Conservation (phyloP, 2,797 vertebrate species). For the Halcyon smyrnensis region DNA sequence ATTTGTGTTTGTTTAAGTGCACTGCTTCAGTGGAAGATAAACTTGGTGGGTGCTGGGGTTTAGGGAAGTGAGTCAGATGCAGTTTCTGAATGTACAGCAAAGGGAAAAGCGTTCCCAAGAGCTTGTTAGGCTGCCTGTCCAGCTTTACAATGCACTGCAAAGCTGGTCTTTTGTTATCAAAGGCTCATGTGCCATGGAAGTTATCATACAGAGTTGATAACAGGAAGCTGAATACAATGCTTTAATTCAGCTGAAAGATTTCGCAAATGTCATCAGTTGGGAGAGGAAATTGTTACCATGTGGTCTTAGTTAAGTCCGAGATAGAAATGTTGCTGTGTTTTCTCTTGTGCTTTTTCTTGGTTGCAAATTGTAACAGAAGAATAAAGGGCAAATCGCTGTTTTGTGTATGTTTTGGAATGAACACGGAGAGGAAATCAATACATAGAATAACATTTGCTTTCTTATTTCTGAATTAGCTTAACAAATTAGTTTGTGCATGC, state of each 20-base stretch:
- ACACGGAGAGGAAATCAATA: background rate
- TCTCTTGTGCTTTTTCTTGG: background rate
- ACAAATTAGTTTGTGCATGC: background rate
- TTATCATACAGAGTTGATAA: slow-evolving; percentile 59
- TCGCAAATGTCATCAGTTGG: slow-evolving; percentile 69
- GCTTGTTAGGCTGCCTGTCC: slow-evolving; percentile 23
- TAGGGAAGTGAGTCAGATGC: slow-evolving; percentile 53
- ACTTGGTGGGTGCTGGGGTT: background rate
- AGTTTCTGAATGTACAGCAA: slow-evolving; percentile 24
- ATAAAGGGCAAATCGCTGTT: background rate
- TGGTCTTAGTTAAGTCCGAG: slow-evolving; percentile 4
- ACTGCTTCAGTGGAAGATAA: background rate
- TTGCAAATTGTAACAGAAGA: background rate
- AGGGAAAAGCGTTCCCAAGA: slow-evolving; percentile 41
- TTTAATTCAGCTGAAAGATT: slow-evolving; percentile 67
- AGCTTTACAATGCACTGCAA: slow-evolving; percentile 31
- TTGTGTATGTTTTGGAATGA: background rate
- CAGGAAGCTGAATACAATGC: slow-evolving; percentile 70
- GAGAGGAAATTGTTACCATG: slow-evolving; percentile 52
- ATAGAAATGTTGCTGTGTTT: slow-evolving; percentile 22
- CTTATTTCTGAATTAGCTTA: background rate
- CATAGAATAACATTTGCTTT: background rate
- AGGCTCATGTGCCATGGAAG: slow-evolving; percentile 54
- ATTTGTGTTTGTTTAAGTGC: slow-evolving; percentile 13
- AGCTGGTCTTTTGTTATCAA: slow-evolving; percentile 59